Evolutionary conservation across 2,797 vertebrate genomes (phyloP).

Genomic region (Gephyroberyx darwinii): DNA sequence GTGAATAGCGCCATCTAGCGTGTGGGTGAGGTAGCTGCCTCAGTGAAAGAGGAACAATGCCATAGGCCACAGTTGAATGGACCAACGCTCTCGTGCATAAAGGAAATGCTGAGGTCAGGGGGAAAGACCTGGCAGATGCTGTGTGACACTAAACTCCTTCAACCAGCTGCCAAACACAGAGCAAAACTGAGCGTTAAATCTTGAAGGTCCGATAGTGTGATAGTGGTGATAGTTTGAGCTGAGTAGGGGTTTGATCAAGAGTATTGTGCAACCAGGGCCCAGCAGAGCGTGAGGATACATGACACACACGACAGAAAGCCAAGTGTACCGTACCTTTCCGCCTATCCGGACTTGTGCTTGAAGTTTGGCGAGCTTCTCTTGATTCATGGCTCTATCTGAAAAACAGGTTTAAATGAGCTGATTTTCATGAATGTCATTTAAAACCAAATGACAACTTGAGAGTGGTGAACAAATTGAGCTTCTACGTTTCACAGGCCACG

Average conservation of each 20-base stretch:
- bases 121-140: conserved; percentile 53
- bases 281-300: background rate
- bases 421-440: no score
- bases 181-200: background rate
- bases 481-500: no score
- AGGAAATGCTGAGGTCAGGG: conserved; percentile 77
- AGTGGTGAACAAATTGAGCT: background rate
- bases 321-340: conserved; percentile 89
- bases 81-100: conserved; percentile 51
- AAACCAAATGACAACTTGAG: background rate
- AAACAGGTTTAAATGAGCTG: conserved; percentile 11
- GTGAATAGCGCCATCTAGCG: conserved; percentile 67
- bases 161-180: conserved; percentile 10
- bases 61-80: conserved; percentile 40
- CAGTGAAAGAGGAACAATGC: conserved; percentile 55
- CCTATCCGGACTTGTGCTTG: conserved; percentile 99
- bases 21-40: conserved; percentile 16
- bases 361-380: conserved; percentile 98
- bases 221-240: background rate
- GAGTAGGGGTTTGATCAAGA: background rate
- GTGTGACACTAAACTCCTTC: conserved; percentile 42
- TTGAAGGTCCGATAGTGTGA: background rate
- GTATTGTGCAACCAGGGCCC: no score
- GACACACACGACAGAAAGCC: background rate
- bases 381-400: conserved; percentile 88